These are phyloP conservation scores for Akabosia matsudoensis DNA, from an alignment of 1,140 invertebrate genomes.

Conservation along the genomic window DNA sequence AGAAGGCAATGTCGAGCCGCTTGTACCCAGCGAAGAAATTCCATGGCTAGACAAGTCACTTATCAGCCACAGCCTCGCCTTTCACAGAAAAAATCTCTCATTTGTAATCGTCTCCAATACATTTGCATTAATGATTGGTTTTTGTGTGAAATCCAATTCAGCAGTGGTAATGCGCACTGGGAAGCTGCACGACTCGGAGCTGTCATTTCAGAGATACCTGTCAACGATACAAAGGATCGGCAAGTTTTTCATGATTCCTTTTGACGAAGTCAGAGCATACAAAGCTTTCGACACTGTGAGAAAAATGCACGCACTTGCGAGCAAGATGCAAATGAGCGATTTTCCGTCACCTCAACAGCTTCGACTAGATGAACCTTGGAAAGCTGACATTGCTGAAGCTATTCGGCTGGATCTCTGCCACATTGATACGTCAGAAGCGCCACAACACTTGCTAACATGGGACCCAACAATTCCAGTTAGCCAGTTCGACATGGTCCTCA, in stretches of 20 bases:
- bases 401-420: constrained; percentile 26
- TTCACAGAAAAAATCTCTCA: not conserved
- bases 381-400: constrained; percentile 16
- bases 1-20: constrained; percentile 19
- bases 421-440: constrained; percentile 30
- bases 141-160: constrained; percentile 27
- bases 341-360: not conserved
- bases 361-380: not conserved
- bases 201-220: constrained; percentile 18
- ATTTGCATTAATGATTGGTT: not conserved
- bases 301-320: constrained; percentile 28
- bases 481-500: constrained; percentile 44
- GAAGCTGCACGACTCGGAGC: not conserved
- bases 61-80: constrained; percentile 15
- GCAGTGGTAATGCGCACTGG: constrained; percentile 26
- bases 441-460: constrained; percentile 32
- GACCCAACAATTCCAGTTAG: constrained; percentile 30
- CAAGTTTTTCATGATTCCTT: constrained; percentile 16
- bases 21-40: constrained; percentile 27
- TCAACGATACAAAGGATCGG: constrained; percentile 20
- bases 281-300: constrained; percentile 14
- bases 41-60: constrained; percentile 28
- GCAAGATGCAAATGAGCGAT: not conserved
- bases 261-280: not conserved
- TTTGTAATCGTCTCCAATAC: constrained; percentile 17